Conservation (phyloP, 2,113 vertebrate species). For the Eudorcas thomsonii region DNA sequence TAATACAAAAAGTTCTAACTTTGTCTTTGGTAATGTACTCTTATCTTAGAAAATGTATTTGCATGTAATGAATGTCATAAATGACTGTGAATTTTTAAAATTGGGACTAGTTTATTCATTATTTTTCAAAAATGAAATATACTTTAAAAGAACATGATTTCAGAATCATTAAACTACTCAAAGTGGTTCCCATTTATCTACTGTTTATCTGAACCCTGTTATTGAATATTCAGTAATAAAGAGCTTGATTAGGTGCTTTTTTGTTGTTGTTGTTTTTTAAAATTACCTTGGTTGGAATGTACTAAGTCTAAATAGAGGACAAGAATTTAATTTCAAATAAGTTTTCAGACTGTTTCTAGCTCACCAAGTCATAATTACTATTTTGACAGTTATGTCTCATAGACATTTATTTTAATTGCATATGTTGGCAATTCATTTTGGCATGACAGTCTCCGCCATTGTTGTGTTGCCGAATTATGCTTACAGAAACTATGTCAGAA, state of each 20-base stretch:
- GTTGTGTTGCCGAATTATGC: constrained; percentile 67
- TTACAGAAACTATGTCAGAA: constrained; percentile 62
- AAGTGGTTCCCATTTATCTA: not conserved
- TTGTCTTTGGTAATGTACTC: not conserved
- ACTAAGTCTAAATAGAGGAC: not conserved
- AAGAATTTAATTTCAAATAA: constrained; percentile 60
- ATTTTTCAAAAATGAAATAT: constrained; percentile 42
- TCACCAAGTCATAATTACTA: constrained; percentile 63
- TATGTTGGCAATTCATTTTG: constrained; percentile 70
- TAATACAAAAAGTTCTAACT: not conserved
- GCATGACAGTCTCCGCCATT: constrained; percentile 60
- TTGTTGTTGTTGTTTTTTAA: not conserved
- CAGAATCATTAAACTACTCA: constrained; percentile 32
- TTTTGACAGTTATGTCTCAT: constrained; percentile 71
- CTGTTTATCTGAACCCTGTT: not conserved
- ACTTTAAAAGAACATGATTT: constrained; percentile 37
- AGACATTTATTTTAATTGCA: constrained; percentile 71
- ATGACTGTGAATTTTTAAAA: not conserved
- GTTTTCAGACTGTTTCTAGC: constrained; percentile 45
- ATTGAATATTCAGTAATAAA: constrained; percentile 8
- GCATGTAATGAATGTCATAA: not conserved
- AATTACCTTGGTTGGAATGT: constrained; percentile 19
- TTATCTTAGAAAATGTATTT: not conserved
- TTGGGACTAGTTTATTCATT: not conserved
- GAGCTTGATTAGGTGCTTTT: not conserved